A percentile compares a stretch with the other conserved stretches of the same genome.
These are phyloP conservation scores for Geococcyx californianus DNA, from an alignment of 2,113 vertebrate species.

Conservation along the genomic window DNA sequence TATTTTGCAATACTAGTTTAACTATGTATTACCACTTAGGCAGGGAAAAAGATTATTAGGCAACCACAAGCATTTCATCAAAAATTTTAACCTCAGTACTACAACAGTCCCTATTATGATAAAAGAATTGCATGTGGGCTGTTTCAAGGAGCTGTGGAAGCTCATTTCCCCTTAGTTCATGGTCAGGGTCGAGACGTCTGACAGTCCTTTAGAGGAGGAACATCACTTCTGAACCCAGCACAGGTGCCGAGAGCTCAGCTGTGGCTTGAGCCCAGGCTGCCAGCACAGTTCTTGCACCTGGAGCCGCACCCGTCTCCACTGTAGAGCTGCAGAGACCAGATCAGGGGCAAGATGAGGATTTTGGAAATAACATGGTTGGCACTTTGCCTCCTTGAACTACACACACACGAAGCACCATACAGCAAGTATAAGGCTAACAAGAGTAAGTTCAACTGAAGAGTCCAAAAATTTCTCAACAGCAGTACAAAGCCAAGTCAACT, in stretches of 20 bases:
- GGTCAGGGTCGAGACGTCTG: neutral
- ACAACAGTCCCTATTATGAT: neutral
- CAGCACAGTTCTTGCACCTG: neutral
- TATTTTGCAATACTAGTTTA: neutral
- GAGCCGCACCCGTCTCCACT: neutral
- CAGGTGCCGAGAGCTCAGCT: neutral
- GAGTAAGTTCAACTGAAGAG: neutral
- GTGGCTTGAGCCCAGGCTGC: neutral
- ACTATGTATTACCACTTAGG: neutral
- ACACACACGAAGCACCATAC: neutral
- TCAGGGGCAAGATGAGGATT: neutral
- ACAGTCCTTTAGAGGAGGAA: neutral
- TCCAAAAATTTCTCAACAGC: neutral
- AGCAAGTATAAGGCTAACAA: neutral
- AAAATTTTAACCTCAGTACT: neutral
- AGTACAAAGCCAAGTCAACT: neutral
- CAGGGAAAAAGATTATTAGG: neutral
- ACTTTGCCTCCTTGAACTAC: neutral
- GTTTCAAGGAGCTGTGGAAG: neutral
- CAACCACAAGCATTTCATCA: neutral
- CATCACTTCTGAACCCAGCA: neutral
- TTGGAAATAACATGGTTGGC: neutral
- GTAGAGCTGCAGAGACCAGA: neutral
- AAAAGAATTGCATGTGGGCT: neutral
- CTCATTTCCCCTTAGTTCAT: too few species aligned